Conservation (phyloP, 2,888 invertebrate species). For the Lucinisca nassula region DNA sequence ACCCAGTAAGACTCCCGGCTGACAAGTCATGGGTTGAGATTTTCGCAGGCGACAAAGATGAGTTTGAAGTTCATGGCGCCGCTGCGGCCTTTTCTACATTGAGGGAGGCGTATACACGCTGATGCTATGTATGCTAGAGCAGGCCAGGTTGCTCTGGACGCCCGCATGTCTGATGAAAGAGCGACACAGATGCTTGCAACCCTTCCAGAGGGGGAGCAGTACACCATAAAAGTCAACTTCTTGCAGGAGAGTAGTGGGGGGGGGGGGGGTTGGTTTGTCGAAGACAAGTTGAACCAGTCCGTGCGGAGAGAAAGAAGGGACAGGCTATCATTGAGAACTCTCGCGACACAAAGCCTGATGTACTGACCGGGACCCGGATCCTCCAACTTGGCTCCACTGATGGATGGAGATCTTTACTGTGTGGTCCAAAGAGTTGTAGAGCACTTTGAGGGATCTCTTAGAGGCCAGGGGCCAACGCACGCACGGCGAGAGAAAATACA, state of each 20-base stretch:
- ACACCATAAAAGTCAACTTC: neutral
- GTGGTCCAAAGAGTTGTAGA: too few relatives aligned
- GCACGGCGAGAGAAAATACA: neutral
- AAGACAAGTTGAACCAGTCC: neutral
- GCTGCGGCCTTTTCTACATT: too few relatives aligned
- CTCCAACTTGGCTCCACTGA: too few relatives aligned
- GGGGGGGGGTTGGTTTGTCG: neutral
- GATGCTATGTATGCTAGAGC: slow-evolving; percentile 9
- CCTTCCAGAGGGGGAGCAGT: slow-evolving; percentile 3
- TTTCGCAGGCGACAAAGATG: too few relatives aligned
- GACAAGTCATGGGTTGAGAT: too few relatives aligned
- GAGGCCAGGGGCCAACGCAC: neutral
- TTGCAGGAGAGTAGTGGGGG: slow-evolving; percentile 4
- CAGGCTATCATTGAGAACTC: neutral
- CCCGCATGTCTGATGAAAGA: neutral
- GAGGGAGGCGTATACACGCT: slow-evolving; percentile 12
- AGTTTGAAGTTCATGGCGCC: too few relatives aligned
- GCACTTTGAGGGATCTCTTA: too few relatives aligned
- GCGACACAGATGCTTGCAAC: too few relatives aligned
- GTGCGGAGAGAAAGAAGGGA: neutral
- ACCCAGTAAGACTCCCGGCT: too few relatives aligned
- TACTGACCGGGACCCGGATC: too few relatives aligned
- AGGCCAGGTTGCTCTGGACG: slow-evolving; percentile 13
- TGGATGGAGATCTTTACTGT: too few relatives aligned
- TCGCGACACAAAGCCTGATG: neutral